Base-by-base conservation (phyloP, 1,140 invertebrate genomes). In the Maconellicoccus hirsutus region DNA sequence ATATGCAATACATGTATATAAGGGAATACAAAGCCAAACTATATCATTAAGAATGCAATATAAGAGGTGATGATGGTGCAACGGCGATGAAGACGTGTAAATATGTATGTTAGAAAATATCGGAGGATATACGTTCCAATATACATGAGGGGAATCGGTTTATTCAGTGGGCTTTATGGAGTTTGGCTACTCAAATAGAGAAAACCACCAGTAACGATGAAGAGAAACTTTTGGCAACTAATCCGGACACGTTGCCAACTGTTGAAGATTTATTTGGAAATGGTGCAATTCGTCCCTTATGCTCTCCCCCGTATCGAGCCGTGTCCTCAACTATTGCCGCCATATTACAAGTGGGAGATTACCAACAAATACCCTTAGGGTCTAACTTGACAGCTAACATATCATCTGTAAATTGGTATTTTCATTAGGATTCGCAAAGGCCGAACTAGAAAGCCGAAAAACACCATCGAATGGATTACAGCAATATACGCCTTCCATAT, bases 181-280 rank as follows among this genome's bases (percentile, higher is more conserved):
- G 42, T 52, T 52, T 19, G 42, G 42, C 42, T 52, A 52, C n/a
- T 52, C 42, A 16, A 19, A 52, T 19, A 52, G 42, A 14, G 42
- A 52, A 52, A 52, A 52, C 42, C 42, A 19, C 42, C 42, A 52
- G 42, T 19, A 19, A 52, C 10, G 42, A 52, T 33, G 42, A 52
- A 52, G 42, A 52, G 42, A 52, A 52, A 52, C 42, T 52, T 52
- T 52, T 52, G 42, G 42, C 42, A 52, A 52, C 42, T 52, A 52
- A 52, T 52, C 42, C 42, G 42, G 42, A 52, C 42, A 52, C 42
- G 42, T 52, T 52, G 42, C 42, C 42, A 52, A 52, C 42, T 52
- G 42, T 52, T 52, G 42, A 52, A 52, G 42, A 52, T 52, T 52
- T 52, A 52, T 52, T 52, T 52, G 16, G 42, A 52, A 52, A 52